Conservation (phyloP, 2,888 invertebrate genomes). For the Frankliniella intonsa region DNA sequence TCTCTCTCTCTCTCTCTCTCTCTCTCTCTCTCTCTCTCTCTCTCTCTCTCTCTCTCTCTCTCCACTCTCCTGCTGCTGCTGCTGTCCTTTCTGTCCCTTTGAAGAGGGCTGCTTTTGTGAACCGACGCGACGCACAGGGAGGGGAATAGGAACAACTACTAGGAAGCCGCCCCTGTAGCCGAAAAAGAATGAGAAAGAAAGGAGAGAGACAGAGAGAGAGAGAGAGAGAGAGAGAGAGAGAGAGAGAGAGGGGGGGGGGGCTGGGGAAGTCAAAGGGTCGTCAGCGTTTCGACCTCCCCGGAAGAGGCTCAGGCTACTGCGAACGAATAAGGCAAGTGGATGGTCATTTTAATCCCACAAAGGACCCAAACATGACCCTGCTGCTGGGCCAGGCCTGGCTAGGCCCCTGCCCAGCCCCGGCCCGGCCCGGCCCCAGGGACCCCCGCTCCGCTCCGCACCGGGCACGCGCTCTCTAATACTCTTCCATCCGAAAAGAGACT, state of each 20-base stretch:
- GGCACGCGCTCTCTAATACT: too few relatives aligned
- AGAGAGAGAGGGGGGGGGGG: neutral
- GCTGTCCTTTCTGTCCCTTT: neutral
- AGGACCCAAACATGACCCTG: neutral
- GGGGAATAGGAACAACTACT: neutral
- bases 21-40: neutral
- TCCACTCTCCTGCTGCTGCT: neutral
- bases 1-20: too few relatives aligned
- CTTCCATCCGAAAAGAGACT: neutral
- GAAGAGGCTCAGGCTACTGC: too few relatives aligned
- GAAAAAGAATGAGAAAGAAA: neutral
- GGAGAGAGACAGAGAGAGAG: neutral
- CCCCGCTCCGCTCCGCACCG: neutral
- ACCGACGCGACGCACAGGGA: neutral
- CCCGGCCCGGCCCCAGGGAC: neutral
- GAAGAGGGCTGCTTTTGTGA: slow-evolving; percentile 5
- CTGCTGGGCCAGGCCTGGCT: neutral
- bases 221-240: neutral
- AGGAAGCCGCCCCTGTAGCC: neutral
- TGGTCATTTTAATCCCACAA: neutral
- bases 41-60: neutral
- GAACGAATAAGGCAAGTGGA: neutral
- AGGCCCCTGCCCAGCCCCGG: neutral
- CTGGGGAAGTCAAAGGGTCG: neutral
- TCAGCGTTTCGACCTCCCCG: too few relatives aligned